Conservation (phyloP, 2,888 invertebrate genomes). For the Agonopterix alstromeriana region DNA sequence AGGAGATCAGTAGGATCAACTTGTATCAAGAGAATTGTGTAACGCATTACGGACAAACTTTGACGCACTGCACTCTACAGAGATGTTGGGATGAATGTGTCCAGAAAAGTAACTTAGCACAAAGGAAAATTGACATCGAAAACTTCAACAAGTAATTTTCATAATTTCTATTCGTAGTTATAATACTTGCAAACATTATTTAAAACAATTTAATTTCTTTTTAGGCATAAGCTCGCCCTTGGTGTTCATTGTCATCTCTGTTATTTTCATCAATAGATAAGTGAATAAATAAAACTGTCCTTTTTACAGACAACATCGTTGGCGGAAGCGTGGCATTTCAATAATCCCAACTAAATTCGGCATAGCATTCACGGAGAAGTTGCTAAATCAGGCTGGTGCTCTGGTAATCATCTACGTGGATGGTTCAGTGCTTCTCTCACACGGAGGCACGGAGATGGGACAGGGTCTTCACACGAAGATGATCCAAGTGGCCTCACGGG, state of each 20-base stretch:
- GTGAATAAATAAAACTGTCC: background rate
- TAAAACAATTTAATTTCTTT: background rate
- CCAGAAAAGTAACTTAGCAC: conserved; percentile 78
- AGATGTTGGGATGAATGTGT: conserved; percentile 89
- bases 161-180: background rate
- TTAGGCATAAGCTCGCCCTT: background rate
- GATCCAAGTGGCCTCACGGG: conserved; percentile 91
- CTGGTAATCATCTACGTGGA: conserved; percentile 91
- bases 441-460: conserved; percentile 98
- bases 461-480: conserved; percentile 98
- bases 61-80: conserved; percentile 83
- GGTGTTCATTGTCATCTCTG: too few relatives aligned
- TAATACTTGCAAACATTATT: too few relatives aligned
- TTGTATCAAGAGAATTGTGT: conserved; percentile 86
- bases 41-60: conserved; percentile 86
- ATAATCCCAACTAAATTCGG: conserved; percentile 91
- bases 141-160: conserved; percentile 82
- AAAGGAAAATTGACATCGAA: conserved; percentile 76
- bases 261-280: background rate
- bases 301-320: conserved; percentile 81
- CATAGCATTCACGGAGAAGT: conserved; percentile 85
- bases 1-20: conserved; percentile 83
- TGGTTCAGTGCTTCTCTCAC: conserved; percentile 91
- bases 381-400: conserved; percentile 92
- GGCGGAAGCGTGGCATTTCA: conserved; percentile 91